phyloP scores from a whole-genome alignment of 2,888 invertebrate species.

The Emmelina monodactyla region DNA sequence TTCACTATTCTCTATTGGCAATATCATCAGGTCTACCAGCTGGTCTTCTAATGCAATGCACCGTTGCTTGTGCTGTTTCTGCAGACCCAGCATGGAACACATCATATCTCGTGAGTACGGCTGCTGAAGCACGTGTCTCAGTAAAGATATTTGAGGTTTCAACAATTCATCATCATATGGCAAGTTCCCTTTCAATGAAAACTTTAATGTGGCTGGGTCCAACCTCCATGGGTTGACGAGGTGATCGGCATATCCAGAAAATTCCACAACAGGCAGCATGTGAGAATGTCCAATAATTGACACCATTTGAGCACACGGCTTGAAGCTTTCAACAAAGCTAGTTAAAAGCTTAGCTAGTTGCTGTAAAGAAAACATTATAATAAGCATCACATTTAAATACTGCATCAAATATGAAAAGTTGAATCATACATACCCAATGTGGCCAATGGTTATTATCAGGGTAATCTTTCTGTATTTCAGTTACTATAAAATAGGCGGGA shows the following conservation, averaged over 20 bases:
- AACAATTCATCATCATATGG: constrained; percentile 89
- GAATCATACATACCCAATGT: constrained; percentile 84
- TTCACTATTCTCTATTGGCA: constrained; percentile 93
- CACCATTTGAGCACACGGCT: constrained; percentile 94
- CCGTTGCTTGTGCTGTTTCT: constrained; percentile 89
- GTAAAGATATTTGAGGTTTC: constrained; percentile 86
- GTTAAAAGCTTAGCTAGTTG: constrained; percentile 86
- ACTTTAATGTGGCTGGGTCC: constrained; percentile 80
- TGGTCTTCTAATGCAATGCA: constrained; percentile 93
- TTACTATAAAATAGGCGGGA: constrained; percentile 94
- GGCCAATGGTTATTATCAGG: constrained; percentile 83
- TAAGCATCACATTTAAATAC: not conserved
- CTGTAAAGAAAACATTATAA: constrained; percentile 47
- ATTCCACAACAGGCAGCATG: constrained; percentile 94
- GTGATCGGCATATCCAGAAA: constrained; percentile 89
- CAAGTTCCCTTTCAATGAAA: constrained; percentile 72
- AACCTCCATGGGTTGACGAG: constrained; percentile 93
- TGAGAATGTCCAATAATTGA: constrained; percentile 89
- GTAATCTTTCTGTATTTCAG: constrained; percentile 91
- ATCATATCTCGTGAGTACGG: constrained; percentile 97
- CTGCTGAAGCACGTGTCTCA: constrained; percentile 91
- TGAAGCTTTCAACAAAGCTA: constrained; percentile 91
- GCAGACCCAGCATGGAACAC: constrained; percentile 91
- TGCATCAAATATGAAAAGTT: not conserved
- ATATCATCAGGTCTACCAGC: constrained; percentile 87